Percentiles rank a stretch among this genome's conserved stretches.
Evolutionary conservation across 1,140 invertebrate genomes (phyloP).

Genomic region (Trichonephila clavata): DNA sequence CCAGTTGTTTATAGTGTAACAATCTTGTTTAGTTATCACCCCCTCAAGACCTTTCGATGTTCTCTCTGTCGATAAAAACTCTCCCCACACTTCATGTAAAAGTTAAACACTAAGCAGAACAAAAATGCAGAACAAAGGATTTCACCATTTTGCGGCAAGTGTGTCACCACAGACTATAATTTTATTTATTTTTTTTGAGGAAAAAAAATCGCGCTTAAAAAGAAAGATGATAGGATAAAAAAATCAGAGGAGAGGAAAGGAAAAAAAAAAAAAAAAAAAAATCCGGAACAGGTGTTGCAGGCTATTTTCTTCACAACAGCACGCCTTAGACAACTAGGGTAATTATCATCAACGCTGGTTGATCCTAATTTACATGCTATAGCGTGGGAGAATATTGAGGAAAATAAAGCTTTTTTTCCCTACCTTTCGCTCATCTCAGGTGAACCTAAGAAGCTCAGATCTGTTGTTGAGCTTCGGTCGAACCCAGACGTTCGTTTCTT

Average conservation of each 20-base stretch:
- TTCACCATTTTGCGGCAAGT: neutral
- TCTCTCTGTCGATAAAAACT: neutral
- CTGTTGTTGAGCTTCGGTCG: neutral
- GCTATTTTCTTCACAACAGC: constrained; percentile 55
- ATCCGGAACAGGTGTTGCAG: constrained; percentile 52
- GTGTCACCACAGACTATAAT: neutral
- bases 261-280: constrained; percentile 16
- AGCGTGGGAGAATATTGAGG: constrained; percentile 66
- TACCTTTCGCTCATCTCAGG: neutral
- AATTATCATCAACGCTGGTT: constrained; percentile 69
- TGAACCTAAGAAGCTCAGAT: neutral
- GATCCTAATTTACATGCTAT: constrained; percentile 63
- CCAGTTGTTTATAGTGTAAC: too few relatives aligned
- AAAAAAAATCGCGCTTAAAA: constrained; percentile 19
- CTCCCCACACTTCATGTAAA: neutral
- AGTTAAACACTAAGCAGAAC: neutral
- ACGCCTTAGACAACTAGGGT: constrained; percentile 42
- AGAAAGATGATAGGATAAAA: neutral
- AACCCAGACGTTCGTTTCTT: constrained; percentile 4
- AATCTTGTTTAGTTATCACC: neutral
- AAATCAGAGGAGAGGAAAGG: neutral
- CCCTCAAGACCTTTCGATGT: neutral
- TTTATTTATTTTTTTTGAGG: neutral
- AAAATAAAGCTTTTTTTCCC: neutral
- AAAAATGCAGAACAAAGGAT: neutral